Percentiles rank a stretch among this genome's conserved stretches.
Conservation (phyloP, 2,888 invertebrate species). For the Glomeris marginata region DNA sequence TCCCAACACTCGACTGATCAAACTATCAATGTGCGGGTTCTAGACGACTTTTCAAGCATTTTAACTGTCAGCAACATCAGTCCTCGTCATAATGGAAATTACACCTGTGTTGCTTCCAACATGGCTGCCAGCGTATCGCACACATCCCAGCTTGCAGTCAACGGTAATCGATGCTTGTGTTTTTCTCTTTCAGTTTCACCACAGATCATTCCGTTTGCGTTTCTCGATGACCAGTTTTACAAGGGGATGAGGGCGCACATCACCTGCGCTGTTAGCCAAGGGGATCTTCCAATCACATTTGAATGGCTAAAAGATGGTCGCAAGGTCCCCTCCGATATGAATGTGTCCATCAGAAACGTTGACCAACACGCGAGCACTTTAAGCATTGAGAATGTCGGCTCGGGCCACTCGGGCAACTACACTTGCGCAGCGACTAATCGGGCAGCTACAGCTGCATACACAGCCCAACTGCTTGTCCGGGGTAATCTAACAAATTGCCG, state of each 20-base stretch:
- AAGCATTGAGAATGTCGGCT: slow-evolving; percentile 21
- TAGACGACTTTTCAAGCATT: no score
- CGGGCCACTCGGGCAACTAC: slow-evolving; percentile 17
- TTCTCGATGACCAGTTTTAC: slow-evolving; percentile 44
- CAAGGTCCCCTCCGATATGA: slow-evolving; percentile 13
- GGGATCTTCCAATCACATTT: slow-evolving; percentile 14
- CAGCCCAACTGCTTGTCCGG: slow-evolving; percentile 20
- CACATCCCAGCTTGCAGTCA: no score
- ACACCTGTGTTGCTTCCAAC: no score
- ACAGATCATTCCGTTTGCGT: slow-evolving; percentile 53
- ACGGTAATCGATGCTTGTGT: neutral
- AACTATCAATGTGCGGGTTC: slow-evolving; percentile 43
- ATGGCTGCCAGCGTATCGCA: no score
- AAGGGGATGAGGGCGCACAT: slow-evolving; percentile 21
- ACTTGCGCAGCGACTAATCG: slow-evolving; percentile 14
- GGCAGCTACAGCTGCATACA: slow-evolving; percentile 20
- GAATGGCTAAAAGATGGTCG: slow-evolving; percentile 14
- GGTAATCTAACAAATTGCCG: slow-evolving; percentile 23
- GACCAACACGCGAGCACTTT: slow-evolving; percentile 21
- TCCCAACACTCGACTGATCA: no score
- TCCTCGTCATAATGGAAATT: no score
- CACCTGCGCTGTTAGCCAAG: slow-evolving; percentile 15
- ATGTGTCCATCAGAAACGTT: slow-evolving; percentile 19
- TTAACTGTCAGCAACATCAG: no score
- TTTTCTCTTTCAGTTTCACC: slow-evolving; percentile 42